Evolutionary conservation across 2,888 invertebrate genomes (phyloP).

Genomic region (Muschampia plurimacula): DNA sequence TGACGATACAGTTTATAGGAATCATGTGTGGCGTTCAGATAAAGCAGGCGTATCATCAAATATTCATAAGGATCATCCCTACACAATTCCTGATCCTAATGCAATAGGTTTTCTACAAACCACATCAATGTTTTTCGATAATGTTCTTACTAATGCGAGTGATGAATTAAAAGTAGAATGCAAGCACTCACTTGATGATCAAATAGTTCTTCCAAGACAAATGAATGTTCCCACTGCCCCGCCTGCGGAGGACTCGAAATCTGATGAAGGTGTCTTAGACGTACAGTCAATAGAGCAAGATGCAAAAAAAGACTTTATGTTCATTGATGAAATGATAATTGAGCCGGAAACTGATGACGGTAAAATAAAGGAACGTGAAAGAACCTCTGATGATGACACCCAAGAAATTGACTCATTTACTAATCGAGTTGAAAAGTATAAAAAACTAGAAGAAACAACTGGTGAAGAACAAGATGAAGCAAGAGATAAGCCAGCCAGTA

Average conservation of each 20-base stretch:
- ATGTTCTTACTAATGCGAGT: slow-evolving; percentile 65
- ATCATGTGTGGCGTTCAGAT: slow-evolving; percentile 64
- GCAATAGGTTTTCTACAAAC: slow-evolving; percentile 60
- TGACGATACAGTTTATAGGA: slow-evolving; percentile 41
- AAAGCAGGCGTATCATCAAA: slow-evolving; percentile 39
- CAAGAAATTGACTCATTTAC: slow-evolving; percentile 68
- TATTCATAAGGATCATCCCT: slow-evolving; percentile 52
- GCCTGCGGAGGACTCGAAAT: slow-evolving; percentile 65
- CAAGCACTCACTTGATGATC: slow-evolving; percentile 62
- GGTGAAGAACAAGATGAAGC: slow-evolving; percentile 47
- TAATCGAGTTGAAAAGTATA: slow-evolving; percentile 71
- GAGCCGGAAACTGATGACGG: slow-evolving; percentile 76
- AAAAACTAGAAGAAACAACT: slow-evolving; percentile 60
- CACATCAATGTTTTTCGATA: slow-evolving; percentile 62
- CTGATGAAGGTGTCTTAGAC: slow-evolving; percentile 72
- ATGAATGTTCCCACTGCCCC: slow-evolving; percentile 68
- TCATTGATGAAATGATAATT: slow-evolving; percentile 72
- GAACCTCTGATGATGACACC: slow-evolving; percentile 56
- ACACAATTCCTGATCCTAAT: slow-evolving; percentile 54
- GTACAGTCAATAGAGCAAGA: slow-evolving; percentile 78
- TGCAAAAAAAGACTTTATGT: slow-evolving; percentile 74
- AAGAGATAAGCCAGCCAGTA: slow-evolving; percentile 36
- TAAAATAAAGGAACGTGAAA: slow-evolving; percentile 64
- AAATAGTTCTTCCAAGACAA: slow-evolving; percentile 54
- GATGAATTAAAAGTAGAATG: slow-evolving; percentile 73